Conservation (phyloP, 2,888 invertebrate genomes). For the Anoncus sp. region DNA sequence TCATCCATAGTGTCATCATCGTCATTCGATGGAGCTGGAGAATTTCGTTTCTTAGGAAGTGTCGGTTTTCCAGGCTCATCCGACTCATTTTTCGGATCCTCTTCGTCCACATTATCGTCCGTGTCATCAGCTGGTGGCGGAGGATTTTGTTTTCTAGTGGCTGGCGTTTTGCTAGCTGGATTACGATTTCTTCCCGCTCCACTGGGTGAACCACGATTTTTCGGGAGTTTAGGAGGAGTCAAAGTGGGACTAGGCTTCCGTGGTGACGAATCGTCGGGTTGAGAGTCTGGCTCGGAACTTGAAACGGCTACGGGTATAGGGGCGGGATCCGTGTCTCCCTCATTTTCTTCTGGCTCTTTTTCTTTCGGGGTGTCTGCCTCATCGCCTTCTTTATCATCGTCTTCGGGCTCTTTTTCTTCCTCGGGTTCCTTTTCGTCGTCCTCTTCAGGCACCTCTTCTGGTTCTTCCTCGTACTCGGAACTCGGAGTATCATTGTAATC, state of each 20-base stretch:
- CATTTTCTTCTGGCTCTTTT: slow-evolving; percentile 43
- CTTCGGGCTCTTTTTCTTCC: slow-evolving; percentile 46
- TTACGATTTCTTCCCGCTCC: background rate
- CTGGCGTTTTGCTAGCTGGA: slow-evolving; percentile 22
- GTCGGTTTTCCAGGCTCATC: background rate
- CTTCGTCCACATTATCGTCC: slow-evolving; percentile 17
- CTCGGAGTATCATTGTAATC: slow-evolving; percentile 53
- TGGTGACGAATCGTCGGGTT: slow-evolving; percentile 19
- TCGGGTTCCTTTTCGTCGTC: slow-evolving; percentile 56
- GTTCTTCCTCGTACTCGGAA: slow-evolving; percentile 53
- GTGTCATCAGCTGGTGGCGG: slow-evolving; percentile 13
- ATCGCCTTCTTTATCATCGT: too few relatives aligned
- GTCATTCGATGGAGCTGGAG: slow-evolving; percentile 22
- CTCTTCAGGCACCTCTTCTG: slow-evolving; percentile 41
- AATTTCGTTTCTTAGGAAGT: slow-evolving; percentile 19
- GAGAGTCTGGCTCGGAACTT: slow-evolving; percentile 19
- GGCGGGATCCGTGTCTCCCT: slow-evolving; percentile 20
- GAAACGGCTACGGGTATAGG: slow-evolving; percentile 40
- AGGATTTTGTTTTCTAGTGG: slow-evolving; percentile 18
- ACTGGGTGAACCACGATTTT: slow-evolving; percentile 18
- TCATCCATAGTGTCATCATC: background rate
- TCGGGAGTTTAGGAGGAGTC: slow-evolving; percentile 14
- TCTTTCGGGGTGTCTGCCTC: slow-evolving; percentile 40
- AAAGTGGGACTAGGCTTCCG: slow-evolving; percentile 32
- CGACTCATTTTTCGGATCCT: slow-evolving; percentile 17